Evolutionary conservation across 2,888 invertebrate genomes (phyloP), one percentile per base, ranked within the genome.

Genomic region (Herminia tarsipennalis): DNA sequence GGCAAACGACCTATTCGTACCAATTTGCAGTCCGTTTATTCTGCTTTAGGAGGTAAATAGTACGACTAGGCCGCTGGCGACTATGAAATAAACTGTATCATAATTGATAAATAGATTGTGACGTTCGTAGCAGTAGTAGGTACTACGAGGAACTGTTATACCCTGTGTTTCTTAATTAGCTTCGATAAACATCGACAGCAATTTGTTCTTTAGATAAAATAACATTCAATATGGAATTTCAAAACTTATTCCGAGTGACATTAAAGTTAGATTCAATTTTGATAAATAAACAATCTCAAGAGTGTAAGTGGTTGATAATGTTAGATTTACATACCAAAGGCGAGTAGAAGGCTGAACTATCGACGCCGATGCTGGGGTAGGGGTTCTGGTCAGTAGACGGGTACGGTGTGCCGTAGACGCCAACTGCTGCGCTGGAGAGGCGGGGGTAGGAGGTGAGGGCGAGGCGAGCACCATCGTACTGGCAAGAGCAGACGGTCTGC

Each of bases 331-430:
- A 95, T 93, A 98, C 98, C 95, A 98, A 86, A 66, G 98, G 97
- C 56, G 98, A 97, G 91, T 98, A 98, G 92, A 98, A 98, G 43
- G 98, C 98, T 35, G 98, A 98, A 78, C 97, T 97, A 83, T 98
- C 98, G 73, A 97, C 96, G 49, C 97, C 96, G 89, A 98, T 97
- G 87, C 97, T 97, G 34, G 97, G 97, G 81, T 98, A 98, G 27
- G 97, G 97, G 81, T 96, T 97, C 88, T 98, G 98, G 82, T 98
- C 98, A 49, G 96, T 96, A 65, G 96, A 96, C 40, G 96, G 97
- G 86, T 97, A 97, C 9, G 97, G 96, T 38, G 97, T 93, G 55
- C 96, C 96, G 84, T 97, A 97, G 68, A 97, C 95, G 36, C 95
- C 94, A 38, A 95, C 95, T 24, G 96, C 95, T 35, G 95, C 95